Base-by-base conservation (phyloP, 2,888 invertebrate genomes). In the Keiferia lycopersicella region DNA sequence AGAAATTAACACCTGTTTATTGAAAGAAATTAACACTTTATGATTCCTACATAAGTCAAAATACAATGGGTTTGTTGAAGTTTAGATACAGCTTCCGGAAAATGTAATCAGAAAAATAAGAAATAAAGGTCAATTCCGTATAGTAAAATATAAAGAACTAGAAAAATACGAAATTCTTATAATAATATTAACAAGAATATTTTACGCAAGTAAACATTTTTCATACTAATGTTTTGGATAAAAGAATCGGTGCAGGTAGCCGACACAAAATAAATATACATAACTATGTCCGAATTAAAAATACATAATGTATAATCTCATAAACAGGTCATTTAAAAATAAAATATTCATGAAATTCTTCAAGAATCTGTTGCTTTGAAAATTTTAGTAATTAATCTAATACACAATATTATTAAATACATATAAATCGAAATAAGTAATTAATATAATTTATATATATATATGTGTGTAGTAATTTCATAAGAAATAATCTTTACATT, bases 401-500 rank as follows among this genome's bases (percentile, higher is more conserved):
- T 34, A 34, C 34, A 34, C 26, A 0, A n/a, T 56, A 34, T 16
- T 34, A 34, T 10, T 30, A 30, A 56, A 7, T 16, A 56, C 12
- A 3, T 41, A 12, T 41, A 41, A 14, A 14, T 14, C 2, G 2
- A 26, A 14, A 41, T 41, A 41, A 41, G 41, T 41, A 41, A 41
- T 26, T 16, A 45, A 26, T n/a, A 53, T 30, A 7, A 53, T 26
- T 11, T 18, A 48, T 18, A 20, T 14, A 22, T 10, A 51, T 11
- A 51, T 48, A 48, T 34, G 48, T 48, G 18, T 48, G 34, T 34
- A 34, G 34, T 4, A 34, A 34, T 10, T 34, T 34, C 18, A 20
- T 14, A 51, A 20, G 10, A n/a, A 51, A 51, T 48, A 48, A 20
- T 11, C 18, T 50, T 18, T 50, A 53, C 51, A 53, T 53, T 53